Conservation (phyloP, 2,888 invertebrate species). For the Acanthosepion lycidas region DNA sequence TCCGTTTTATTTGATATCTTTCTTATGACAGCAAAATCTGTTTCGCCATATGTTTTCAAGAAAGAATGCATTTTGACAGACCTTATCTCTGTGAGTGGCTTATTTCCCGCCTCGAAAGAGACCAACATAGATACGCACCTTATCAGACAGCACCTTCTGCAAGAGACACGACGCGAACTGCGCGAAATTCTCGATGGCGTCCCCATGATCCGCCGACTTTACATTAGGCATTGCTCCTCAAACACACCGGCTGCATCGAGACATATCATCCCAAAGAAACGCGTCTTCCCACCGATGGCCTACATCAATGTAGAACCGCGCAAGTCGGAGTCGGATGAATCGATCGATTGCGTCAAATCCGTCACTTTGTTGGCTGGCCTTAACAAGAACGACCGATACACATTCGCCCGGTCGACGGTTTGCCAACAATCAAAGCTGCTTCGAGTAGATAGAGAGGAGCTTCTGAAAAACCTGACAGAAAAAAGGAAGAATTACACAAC, state of each 20-base stretch:
- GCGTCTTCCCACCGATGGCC: background rate
- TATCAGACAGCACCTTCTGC: background rate
- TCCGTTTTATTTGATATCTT: too few species aligned
- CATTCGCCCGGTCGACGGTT: background rate
- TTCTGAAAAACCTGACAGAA: background rate
- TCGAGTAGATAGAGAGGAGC: background rate
- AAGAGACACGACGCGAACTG: background rate
- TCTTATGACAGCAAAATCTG: background rate
- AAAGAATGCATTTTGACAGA: background rate
- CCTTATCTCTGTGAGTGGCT: background rate
- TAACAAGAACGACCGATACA: background rate
- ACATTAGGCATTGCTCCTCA: background rate
- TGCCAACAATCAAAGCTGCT: background rate
- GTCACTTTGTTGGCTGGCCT: background rate
- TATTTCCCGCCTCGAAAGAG: background rate
- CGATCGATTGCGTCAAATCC: background rate
- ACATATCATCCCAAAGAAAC: background rate
- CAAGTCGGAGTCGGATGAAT: background rate
- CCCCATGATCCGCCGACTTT: background rate
- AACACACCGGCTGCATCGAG: background rate
- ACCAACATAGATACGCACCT: background rate
- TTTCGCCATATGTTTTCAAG: background rate
- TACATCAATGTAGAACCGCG: background rate
- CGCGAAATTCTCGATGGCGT: background rate
- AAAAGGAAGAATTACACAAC: background rate